phyloP scores from a whole-genome alignment of 2,888 invertebrate genomes.

The Gortyna flavago region DNA sequence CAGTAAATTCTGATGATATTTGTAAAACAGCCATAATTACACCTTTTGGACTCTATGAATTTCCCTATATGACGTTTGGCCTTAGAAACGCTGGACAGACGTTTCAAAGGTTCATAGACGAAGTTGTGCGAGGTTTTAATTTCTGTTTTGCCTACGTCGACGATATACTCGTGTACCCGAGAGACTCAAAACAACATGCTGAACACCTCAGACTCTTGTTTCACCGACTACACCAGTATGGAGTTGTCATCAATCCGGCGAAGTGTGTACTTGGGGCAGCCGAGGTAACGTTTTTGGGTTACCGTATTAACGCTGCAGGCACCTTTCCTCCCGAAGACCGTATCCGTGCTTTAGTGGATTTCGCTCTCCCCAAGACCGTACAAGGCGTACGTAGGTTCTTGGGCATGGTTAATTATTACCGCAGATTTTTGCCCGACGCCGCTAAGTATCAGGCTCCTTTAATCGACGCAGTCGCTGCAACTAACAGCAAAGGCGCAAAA shows the following conservation, averaged over 20 bases:
- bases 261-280: neutral
- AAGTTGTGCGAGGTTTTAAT: neutral
- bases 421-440: neutral
- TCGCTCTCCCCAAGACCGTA: neutral
- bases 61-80: neutral
- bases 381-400: neutral
- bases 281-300: neutral
- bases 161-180: neutral
- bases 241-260: neutral
- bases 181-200: neutral
- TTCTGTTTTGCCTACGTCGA: neutral
- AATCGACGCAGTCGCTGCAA: neutral
- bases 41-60: neutral
- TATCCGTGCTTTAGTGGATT: neutral
- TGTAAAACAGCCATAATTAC: neutral
- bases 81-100: neutral
- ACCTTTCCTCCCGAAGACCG: neutral
- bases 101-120: neutral
- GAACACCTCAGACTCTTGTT: neutral
- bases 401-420: conserved; percentile 2
- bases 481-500: neutral
- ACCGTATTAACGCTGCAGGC: too few relatives aligned
- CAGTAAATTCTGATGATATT: neutral
- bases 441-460: neutral
- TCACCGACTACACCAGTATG: neutral